A percentile compares a stretch with the other conserved stretches of the same genome.
These are phyloP conservation scores for Bucco capensis DNA, from an alignment of 2,113 vertebrate species.

Conservation along the genomic window DNA sequence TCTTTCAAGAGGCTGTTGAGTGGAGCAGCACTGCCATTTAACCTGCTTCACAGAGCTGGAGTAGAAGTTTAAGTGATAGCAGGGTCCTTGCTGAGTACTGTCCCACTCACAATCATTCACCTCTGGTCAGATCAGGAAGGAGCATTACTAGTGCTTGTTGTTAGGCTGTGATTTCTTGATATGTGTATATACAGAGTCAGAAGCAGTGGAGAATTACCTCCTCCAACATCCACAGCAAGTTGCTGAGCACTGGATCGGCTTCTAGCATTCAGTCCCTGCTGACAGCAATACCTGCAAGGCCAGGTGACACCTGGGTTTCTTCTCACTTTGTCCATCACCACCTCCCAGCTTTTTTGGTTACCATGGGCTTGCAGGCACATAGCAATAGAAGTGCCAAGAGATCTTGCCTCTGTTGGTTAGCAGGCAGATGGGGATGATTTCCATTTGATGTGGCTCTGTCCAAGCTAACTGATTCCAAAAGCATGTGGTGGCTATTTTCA, in stretches of 20 bases:
- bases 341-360: not conserved
- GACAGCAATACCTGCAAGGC: not conserved
- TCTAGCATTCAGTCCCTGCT: not conserved
- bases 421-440: not conserved
- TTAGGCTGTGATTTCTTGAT: not conserved
- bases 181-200: not conserved
- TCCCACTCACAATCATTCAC: not conserved
- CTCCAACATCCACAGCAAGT: not conserved
- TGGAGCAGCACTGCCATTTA: not conserved
- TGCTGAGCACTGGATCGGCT: not conserved
- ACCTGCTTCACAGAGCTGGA: not conserved
- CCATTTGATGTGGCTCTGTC: not conserved
- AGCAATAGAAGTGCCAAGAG: not conserved
- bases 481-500: not conserved
- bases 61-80: not conserved
- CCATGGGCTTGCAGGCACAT: not conserved
- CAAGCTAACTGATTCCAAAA: not conserved
- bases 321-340: not conserved
- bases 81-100: not conserved
- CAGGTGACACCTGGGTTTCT: not conserved
- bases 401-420: not conserved
- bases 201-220: not conserved
- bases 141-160: not conserved
- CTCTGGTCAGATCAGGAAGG: not conserved
- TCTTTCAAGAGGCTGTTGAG: not conserved